Conservation (phyloP, 2,113 vertebrate species). For the Oreocharis arfaki region DNA sequence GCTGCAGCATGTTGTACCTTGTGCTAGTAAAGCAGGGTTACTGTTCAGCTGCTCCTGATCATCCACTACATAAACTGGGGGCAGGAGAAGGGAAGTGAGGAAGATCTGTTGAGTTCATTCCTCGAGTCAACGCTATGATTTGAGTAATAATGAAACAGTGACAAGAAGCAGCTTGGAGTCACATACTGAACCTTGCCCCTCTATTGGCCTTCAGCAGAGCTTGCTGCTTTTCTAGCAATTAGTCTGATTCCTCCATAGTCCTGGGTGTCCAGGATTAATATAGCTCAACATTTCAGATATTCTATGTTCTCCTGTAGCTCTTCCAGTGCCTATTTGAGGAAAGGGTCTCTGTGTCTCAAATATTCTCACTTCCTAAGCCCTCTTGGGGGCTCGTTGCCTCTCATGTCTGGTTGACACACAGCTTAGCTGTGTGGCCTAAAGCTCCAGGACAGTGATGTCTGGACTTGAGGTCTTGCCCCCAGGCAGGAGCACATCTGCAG, state of each 20-base stretch:
- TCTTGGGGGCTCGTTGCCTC: not conserved
- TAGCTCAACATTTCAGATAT: not conserved
- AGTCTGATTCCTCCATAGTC: not conserved
- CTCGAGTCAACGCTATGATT: not conserved
- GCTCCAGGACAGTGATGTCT: not conserved
- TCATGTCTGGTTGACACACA: not conserved
- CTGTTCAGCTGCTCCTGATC: not conserved
- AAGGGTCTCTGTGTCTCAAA: not conserved
- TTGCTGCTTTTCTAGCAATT: not conserved
- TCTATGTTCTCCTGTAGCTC: not conserved
- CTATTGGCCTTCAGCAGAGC: not conserved
- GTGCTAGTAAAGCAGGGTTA: not conserved
- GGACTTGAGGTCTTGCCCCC: not conserved
- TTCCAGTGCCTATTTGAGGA: not conserved
- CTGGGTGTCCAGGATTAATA: not conserved
- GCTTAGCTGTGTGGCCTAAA: not conserved
- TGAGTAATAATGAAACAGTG: not conserved
- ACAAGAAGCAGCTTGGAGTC: not conserved
- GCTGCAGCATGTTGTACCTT: not conserved
- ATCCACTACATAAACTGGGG: not conserved
- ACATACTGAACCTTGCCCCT: not conserved
- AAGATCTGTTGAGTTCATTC: not conserved
- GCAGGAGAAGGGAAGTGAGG: not conserved
- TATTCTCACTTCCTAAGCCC: rapidly evolving
- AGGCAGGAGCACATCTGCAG: not conserved